Base-by-base conservation (phyloP, 2,113 vertebrate species). In the Dolichallabes microphthalmus region DNA sequence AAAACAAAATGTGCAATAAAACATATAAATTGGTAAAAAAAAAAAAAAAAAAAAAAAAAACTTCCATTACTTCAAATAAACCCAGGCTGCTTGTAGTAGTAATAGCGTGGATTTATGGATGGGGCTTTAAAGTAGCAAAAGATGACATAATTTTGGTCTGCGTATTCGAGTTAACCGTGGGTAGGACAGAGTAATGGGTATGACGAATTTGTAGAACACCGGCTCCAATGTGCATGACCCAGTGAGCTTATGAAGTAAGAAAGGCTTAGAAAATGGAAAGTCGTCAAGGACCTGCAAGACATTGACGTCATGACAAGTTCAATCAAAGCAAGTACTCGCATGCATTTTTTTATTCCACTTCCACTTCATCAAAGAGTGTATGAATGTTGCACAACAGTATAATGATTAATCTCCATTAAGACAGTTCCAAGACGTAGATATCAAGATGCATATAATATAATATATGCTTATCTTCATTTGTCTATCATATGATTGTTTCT, bases 241-340 rank as follows among this genome's bases (percentile, higher is more conserved):
- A 2, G 45, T 3, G 50, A 19, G 52, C 7, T 1, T 22, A 75
- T n/a, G 22, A 75, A 53, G 25, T 3, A 53, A 6, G 12, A 55
- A 55, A 86, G 76, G 45, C 58, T 57, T 50, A 66, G 19, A 50
- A 73, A 50, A 32, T 45, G 39, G 66, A 85, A n/a, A 25, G 32
- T 30, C 68, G 20, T 71, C 9, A n/a, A 52, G 60, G 75, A 86
- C 82, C 39, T 88, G 86, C 63, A 86, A 52, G 22, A 71, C 82
- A 66, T 55, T 50, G 76, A 75, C 52, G 57, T 75, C 22, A 52
- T 17, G 17, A 45, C 68, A 45, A 71, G 2, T 25, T 75, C 73
- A 76, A 30, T 55, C n/a, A 1, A 75, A 17, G 25, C 73, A 75
- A 53, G 6, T 45, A 12, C n/a, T 66, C 68, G 64, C 80, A 45